Conservation (phyloP, 92 coral and sea anemone genomes). For the Umimayanthus chanpuru region DNA sequence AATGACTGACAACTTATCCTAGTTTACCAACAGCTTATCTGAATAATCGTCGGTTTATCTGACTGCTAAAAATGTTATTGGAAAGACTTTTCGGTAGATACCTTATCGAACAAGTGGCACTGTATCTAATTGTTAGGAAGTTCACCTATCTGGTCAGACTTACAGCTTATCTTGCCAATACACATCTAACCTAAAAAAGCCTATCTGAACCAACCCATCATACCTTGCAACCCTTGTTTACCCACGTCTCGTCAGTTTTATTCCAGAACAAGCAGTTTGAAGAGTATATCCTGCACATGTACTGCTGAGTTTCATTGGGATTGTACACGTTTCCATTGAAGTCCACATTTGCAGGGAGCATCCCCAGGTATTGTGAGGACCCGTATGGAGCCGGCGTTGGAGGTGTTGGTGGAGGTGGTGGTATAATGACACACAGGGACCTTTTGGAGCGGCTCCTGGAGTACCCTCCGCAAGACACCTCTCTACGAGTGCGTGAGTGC, state of each 20-base stretch:
- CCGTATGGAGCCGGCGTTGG: slow-evolving; percentile 61
- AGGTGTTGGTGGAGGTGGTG: slow-evolving; percentile 91
- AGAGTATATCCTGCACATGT: slow-evolving; percentile 63
- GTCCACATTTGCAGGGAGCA: slow-evolving; percentile 69
- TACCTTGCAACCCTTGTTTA: slow-evolving; percentile 79
- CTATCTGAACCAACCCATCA: slow-evolving; percentile 2
- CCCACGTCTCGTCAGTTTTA: slow-evolving; percentile 66
- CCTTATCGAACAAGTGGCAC: not conserved
- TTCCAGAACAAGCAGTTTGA: slow-evolving; percentile 86
- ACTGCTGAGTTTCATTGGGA: slow-evolving; percentile 70
- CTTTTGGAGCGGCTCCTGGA: slow-evolving; percentile 70
- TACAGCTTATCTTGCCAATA: no score
- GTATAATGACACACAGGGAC: slow-evolving; percentile 87
- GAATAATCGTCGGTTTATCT: no score
- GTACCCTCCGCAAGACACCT: slow-evolving; percentile 57
- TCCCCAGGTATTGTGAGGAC: slow-evolving; percentile 43
- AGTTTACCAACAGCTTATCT: no score
- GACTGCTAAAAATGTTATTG: no score
- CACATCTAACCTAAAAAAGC: not conserved
- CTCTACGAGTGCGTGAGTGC: slow-evolving; percentile 67
- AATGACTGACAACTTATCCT: no score
- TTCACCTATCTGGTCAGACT: no score
- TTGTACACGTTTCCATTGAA: slow-evolving; percentile 77
- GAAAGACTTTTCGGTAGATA: no score
- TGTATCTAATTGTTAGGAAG: not conserved